These are phyloP conservation scores for Xiphydria camelus DNA, from an alignment of 2,888 invertebrate genomes.

Conservation along the genomic window DNA sequence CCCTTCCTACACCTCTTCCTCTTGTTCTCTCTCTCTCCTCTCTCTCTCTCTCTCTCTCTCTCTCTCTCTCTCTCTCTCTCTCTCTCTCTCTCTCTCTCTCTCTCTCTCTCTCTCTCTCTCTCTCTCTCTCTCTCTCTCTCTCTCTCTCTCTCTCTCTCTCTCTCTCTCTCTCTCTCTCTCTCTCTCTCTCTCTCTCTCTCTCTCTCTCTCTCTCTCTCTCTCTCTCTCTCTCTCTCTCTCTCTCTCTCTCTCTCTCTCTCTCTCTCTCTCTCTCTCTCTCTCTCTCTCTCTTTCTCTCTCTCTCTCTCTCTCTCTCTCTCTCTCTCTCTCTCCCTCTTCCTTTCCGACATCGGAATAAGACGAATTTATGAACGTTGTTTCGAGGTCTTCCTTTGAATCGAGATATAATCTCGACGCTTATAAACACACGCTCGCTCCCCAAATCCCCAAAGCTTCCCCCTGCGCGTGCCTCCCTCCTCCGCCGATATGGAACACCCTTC, in stretches of 20 bases:
- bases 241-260: too few species aligned
- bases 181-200: background rate
- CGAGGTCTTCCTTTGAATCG: constrained; percentile 18
- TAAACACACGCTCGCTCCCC: constrained; percentile 7
- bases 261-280: background rate
- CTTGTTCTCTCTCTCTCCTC: constrained; percentile 17
- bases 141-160: constrained; percentile 16
- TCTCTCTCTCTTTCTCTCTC: background rate
- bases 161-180: background rate
- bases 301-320: too few species aligned
- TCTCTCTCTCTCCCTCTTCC: too few species aligned
- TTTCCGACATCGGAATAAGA: constrained; percentile 41
- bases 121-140: constrained; percentile 15
- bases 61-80: background rate
- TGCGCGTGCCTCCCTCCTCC: background rate
- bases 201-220: background rate
- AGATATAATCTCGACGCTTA: constrained; percentile 9
- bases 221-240: background rate
- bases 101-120: constrained; percentile 12
- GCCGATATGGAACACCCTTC: constrained; percentile 3
- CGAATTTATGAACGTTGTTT: constrained; percentile 46
- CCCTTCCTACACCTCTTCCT: too few species aligned
- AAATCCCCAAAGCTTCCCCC: constrained; percentile 8
- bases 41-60: constrained; percentile 21
- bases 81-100: background rate